Evolutionary conservation across 30 jellyfish, hydroid and myxozoan genomes (phyloP), one percentile per base, ranked within the genome.

Genomic region (Cassiopea andromeda): DNA sequence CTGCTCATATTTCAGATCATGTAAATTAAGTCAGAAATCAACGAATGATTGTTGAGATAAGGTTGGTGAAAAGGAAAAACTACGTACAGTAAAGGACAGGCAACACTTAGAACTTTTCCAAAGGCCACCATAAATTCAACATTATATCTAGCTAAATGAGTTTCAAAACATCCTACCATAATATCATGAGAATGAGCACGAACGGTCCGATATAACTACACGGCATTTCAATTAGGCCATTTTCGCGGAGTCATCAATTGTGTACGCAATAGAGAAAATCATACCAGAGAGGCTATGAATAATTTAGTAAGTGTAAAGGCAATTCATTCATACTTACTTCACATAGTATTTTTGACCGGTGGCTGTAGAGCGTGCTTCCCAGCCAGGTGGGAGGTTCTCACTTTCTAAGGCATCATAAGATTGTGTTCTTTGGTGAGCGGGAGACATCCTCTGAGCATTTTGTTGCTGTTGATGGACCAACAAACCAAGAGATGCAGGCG

Each of bases 281-380:
- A 13, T 13, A 4, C 7, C 4, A 2, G 61, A 58, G 78, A 60
- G 38, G 48, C 70, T 73, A 83, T 83, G 85, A 83, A 83, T 83
- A 43, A 83, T 83, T 83, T 83, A 83, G 60, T 54, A 70, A 70
- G 48, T 3, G 7, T 14, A 3, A 9, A 2, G 15, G 48, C 27
- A 70, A 70, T 71, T 27, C 67, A 69, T 68, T 7, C 64, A 59
- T 73, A 88, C 96, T 86, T 67, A 92, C 98, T 92, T 87, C 64
- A 93, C 92, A 76, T 46, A 93, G 70, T 93, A 93, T 69, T 74
- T 83, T 73, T 93, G 98, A 4, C 98, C 98, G 83, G 94, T 78
- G 82, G 97, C 93, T 44, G 98, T 84, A 1, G 93, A 48, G 43
- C 98, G 81, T 67, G 87, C 90, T 84, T 93, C 98, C 97, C 98